Evolutionary conservation across 2,113 vertebrate species (phyloP), one percentile per base, ranked within the genome.

Genomic region (Entelurus aequoreus): DNA sequence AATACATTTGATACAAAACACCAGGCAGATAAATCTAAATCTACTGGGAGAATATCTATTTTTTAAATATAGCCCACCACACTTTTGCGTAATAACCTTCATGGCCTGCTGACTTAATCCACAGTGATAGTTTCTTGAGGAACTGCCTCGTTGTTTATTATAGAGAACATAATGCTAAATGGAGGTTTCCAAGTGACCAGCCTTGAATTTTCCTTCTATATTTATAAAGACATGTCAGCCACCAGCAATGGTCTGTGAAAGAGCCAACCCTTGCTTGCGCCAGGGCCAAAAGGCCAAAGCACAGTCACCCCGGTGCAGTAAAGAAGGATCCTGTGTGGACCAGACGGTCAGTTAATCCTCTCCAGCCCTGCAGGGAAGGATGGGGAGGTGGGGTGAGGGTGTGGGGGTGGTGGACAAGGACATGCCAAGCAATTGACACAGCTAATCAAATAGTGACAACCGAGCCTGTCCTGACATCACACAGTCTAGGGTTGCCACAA

Each of bases 271-370:
- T 42, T 57, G 48, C 55, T 48, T 8, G 44, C 37, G 56, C 50
- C 21, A 44, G 21, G 50, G 63, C 47, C 56, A 68, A 77, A 78
- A 78, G 48, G 63, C 47, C 56, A 68, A 77, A 78, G 76, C 69
- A 67, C 1, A 62, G 67, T 51, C 61, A 63, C 69, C 54, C 55
- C 73, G 40, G 59, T 1, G 2, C 7, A 42, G 68, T 66, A 66
- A 72, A 57, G 54, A 40, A 57, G 70, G 74, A 69, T 81, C 74
- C 72, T 72, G 72, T 55, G 28, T 13, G 60, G 46, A 71, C 37
- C 84, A 85, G 86, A 87, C 79, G 63, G 69, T 58, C 65, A 38
- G 71, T 65, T 85, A 86, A 86, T 86, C 82, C 80, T 19, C 56
- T 74, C 75, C 66, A 36, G 47, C 58, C 63, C 54, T 55, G 70